Evolutionary conservation across 1,140 invertebrate genomes (phyloP).

Genomic region (Amyelois transitella): DNA sequence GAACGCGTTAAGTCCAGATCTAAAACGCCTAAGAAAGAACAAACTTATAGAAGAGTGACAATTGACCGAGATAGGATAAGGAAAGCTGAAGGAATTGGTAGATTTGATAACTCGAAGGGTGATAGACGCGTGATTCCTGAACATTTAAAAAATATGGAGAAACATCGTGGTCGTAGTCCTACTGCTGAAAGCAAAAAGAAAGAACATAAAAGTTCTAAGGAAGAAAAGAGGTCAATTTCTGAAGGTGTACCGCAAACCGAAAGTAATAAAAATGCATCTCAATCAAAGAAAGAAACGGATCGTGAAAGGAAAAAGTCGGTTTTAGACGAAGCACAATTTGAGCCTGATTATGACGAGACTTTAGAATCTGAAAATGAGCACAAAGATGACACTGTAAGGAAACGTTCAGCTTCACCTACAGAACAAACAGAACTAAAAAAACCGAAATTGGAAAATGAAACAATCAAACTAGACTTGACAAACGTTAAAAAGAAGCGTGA

Average conservation of each 20-base stretch:
- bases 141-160: slow-evolving; percentile 28
- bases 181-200: slow-evolving; percentile 44
- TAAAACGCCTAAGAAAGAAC: slow-evolving; percentile 63
- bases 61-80: slow-evolving; percentile 73
- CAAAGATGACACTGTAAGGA: slow-evolving; percentile 54
- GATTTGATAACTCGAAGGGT: slow-evolving; percentile 41
- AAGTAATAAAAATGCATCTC: slow-evolving; percentile 23
- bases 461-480: slow-evolving; percentile 63
- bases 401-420: slow-evolving; percentile 42
- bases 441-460: slow-evolving; percentile 51
- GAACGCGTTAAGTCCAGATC: slow-evolving; percentile 69
- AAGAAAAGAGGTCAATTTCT: slow-evolving; percentile 69
- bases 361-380: slow-evolving; percentile 66
- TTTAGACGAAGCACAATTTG: slow-evolving; percentile 83
- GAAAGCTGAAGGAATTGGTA: slow-evolving; percentile 35
- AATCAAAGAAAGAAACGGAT: slow-evolving; percentile 56
- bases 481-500: slow-evolving; percentile 70
- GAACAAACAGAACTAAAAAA: slow-evolving; percentile 46
- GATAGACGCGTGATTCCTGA: slow-evolving; percentile 33
- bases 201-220: slow-evolving; percentile 58
- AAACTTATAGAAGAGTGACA: slow-evolving; percentile 75
- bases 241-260: slow-evolving; percentile 2
- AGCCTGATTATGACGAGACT: slow-evolving; percentile 81
- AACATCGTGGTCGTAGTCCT: slow-evolving; percentile 36
- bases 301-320: slow-evolving; percentile 79